Evolutionary conservation across 92 coral and sea anemone genomes (phyloP), one percentile per base, ranked within the genome.

Genomic region (Scolanthus callimorphus): DNA sequence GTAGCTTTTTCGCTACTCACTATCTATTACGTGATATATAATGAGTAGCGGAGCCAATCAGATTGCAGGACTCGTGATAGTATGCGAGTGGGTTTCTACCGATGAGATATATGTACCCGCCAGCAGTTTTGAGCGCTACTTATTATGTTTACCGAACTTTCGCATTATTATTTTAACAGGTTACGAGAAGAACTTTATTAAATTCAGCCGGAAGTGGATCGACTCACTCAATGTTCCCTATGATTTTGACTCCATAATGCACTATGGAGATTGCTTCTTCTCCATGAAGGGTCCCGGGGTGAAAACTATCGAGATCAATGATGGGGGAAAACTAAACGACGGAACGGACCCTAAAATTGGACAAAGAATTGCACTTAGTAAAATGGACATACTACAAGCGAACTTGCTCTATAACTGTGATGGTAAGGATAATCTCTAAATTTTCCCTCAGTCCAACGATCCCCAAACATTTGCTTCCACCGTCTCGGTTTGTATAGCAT

Each of bases 191-290:
- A 91, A 91, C 70, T 87, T 91, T 59, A 61, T 25, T 45, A 80
- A 67, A 67, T 91, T 91, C 71, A 76, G 91, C 4, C 63, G 62
- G 21, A 80, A 64, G 59, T 75, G 84, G 70, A 91, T 91, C 39
- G 97, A 91, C 64, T 91, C 97, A 2, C 81, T 59, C 2, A 86
- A 91, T 30, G 95, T 91, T 4, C 91, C 87, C 4, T 91, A 91
- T 34, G 97, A 91, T 59, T 91, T 82, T 49, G 92, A 89, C 3
- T 91, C 97, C 70, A 80, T 91, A 27, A 91, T 87, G 97, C 97
- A 91, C 49, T 91, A 91, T 67, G 86, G 89, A 20, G 70, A 75
- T 23, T 74, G 64, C 6, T 83, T 91, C 75, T 91, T 91, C 80
- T 84, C 96, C 37, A 80, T 76, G 39, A 60, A 71, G 37, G 52